Evolutionary conservation across 1,140 invertebrate genomes (phyloP), one percentile per base, ranked within the genome.

Genomic region (Meloidogyne exigua): DNA sequence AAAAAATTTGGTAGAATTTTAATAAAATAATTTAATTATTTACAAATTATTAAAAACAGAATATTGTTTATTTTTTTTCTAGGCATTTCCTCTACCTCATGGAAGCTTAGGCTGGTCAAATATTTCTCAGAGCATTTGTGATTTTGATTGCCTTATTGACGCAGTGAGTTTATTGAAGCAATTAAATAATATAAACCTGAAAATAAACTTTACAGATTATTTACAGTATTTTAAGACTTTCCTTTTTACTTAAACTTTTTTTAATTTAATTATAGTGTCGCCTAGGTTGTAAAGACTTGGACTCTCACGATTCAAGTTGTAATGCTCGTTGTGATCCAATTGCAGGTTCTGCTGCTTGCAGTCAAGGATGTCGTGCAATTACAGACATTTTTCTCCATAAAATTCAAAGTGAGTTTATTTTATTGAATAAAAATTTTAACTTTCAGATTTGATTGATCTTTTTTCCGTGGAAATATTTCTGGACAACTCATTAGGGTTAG

Each of bases 381-480:
- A 66, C 82, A 5, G 82, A 84, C 23, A 72, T 84, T 23, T 82
- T 82, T 44, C 44, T 84, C 1, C 69, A 83, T 42, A 83, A 82
- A 57, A 83, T 82, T 39, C 81, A 82, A 65, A 26, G 81, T 80
- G 75, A 18, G n/a, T 39, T 13, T 28, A 26, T 36, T 76, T n/a
- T n/a, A 5, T 81, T 23, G 25, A 13, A 5, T 15, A n/a, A 36
- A 57, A 63, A 76, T 2, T 32, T 26, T 68, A 26, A 25, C 3
- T 15, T 25, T 49, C 13, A 80, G 81, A 65, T 70, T 39, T 82
- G 21, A 28, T 82, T 28, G 83, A 82, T 67, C 82, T 80, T 9
- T 80, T 75, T 1, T 71, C 72, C 15, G 82, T 83, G 3, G 81
- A 82, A 64, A 26, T 75, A 21, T 49, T 70, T 18, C 23, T 81